Conservation (phyloP, 2,888 invertebrate species). For the Aporophyla lueneburgensis region DNA sequence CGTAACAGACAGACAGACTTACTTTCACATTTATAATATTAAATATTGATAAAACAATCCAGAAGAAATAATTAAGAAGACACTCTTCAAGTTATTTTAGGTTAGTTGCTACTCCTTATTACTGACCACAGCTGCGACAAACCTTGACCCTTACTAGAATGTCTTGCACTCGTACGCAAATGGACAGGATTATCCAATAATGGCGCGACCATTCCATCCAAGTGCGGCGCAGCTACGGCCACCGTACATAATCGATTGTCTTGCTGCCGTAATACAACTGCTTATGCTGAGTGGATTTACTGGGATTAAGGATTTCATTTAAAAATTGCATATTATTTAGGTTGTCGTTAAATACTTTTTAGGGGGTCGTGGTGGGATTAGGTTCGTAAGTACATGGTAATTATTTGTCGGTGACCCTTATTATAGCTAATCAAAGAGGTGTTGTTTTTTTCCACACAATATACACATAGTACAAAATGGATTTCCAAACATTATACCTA, state of each 20-base stretch:
- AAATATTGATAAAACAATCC: too few species aligned
- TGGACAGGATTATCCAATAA: slow-evolving; percentile 82
- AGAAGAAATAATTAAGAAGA: not conserved
- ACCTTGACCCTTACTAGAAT: slow-evolving; percentile 42
- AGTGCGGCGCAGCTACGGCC: slow-evolving; percentile 62
- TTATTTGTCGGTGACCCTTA: not conserved
- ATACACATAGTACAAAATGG: not conserved
- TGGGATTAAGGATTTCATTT: slow-evolving; percentile 40
- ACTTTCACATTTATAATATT: too few species aligned
- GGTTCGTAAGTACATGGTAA: too few species aligned
- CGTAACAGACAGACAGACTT: too few species aligned
- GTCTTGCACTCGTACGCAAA: slow-evolving; percentile 77
- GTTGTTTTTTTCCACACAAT: not conserved
- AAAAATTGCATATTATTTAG: slow-evolving; percentile 31
- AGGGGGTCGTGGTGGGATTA: not conserved
- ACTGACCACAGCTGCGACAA: slow-evolving; percentile 6
- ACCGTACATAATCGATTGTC: slow-evolving; percentile 76
- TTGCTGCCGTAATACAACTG: slow-evolving; percentile 62
- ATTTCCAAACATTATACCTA: too few species aligned
- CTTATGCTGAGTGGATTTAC: slow-evolving; percentile 54
- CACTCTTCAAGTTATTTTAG: not conserved
- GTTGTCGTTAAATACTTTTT: slow-evolving; percentile 16
- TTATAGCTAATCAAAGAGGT: not conserved
- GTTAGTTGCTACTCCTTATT: slow-evolving; percentile 18
- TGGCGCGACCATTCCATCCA: slow-evolving; percentile 82